Conservation (phyloP, 1,140 invertebrate genomes). For the Daktulosphaira vitifoliae region DNA sequence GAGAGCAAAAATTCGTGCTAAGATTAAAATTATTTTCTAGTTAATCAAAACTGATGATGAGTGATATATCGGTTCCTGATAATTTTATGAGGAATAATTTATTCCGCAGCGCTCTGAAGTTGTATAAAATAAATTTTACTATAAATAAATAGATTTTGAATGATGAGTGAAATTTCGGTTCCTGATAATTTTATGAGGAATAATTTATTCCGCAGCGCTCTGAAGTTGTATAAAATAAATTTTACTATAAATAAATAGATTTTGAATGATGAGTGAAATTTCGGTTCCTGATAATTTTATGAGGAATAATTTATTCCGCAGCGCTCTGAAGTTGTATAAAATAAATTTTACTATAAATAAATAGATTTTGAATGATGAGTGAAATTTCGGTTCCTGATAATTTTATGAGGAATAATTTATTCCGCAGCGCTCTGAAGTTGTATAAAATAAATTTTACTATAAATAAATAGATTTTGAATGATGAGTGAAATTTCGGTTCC, state of each 20-base stretch:
- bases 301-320: constrained; percentile 28
- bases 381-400: constrained; percentile 17
- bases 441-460: too few relatives aligned
- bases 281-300: constrained; percentile 17
- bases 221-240: background rate
- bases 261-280: constrained; percentile 13
- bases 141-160: too few relatives aligned
- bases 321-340: constrained; percentile 6
- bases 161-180: constrained; percentile 23
- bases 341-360: too few relatives aligned
- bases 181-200: constrained; percentile 13
- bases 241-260: too few relatives aligned
- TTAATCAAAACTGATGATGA: constrained; percentile 5
- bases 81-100: background rate
- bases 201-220: constrained; percentile 28
- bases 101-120: constrained; percentile 20
- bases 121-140: background rate
- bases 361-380: constrained; percentile 4
- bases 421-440: constrained; percentile 24
- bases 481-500: too few relatives aligned
- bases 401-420: constrained; percentile 20
- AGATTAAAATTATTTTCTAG: too few relatives aligned
- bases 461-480: too few relatives aligned
- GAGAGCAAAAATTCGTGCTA: background rate
- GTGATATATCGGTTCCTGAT: constrained; percentile 19